phyloP scores from a whole-genome alignment of 2,888 invertebrate genomes.

The Drosophila ustulata region DNA sequence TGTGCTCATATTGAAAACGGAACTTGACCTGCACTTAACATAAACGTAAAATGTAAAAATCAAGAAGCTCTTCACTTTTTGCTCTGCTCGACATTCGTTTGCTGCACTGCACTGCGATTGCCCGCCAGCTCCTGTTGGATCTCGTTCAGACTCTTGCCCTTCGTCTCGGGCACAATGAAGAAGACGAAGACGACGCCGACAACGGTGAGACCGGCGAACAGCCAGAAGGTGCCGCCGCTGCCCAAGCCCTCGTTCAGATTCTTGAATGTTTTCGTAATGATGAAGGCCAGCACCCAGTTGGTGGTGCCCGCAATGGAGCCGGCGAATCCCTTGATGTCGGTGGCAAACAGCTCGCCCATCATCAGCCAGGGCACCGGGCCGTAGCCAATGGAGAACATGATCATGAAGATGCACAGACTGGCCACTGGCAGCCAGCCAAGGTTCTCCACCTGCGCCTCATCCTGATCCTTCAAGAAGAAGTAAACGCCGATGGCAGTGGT shows the following conservation, averaged over 20 bases:
- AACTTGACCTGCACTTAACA: slow-evolving; percentile 60
- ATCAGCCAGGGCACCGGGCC: slow-evolving; percentile 94
- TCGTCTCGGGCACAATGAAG: slow-evolving; percentile 87
- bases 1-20: slow-evolving; percentile 46
- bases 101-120: slow-evolving; percentile 22
- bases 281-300: slow-evolving; percentile 93
- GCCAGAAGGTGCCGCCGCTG: slow-evolving; percentile 89
- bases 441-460: slow-evolving; percentile 84
- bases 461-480: slow-evolving; percentile 86
- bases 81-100: slow-evolving; percentile 41
- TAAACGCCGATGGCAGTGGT: slow-evolving; percentile 90
- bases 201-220: slow-evolving; percentile 89
- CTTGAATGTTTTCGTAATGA: slow-evolving; percentile 91
- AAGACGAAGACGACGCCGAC: slow-evolving; percentile 89
- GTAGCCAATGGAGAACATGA: slow-evolving; percentile 93
- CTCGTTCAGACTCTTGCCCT: slow-evolving; percentile 84
- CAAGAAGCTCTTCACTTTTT: slow-evolving; percentile 36
- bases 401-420: slow-evolving; percentile 90
- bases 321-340: slow-evolving; percentile 91
- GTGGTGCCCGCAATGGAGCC: slow-evolving; percentile 92
- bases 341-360: slow-evolving; percentile 92
- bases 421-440: slow-evolving; percentile 91
- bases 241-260: slow-evolving; percentile 87
- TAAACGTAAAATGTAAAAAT: slow-evolving; percentile 48
- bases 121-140: slow-evolving; percentile 82